These are phyloP conservation scores for Neodiprion lecontei DNA, from an alignment of 1,140 invertebrate genomes.

Conservation along the genomic window DNA sequence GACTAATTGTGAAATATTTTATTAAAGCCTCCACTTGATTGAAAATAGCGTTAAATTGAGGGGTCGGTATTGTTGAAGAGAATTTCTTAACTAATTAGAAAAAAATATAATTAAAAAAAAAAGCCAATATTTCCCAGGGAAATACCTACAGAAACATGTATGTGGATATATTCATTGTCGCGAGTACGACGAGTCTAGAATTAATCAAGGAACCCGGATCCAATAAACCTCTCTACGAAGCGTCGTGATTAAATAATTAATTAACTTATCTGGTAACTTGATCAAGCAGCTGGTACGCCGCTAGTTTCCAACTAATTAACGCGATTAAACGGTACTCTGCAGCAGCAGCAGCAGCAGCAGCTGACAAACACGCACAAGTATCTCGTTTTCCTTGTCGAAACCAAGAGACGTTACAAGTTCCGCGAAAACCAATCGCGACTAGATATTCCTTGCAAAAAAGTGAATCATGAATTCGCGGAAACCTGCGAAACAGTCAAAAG, in stretches of 20 bases:
- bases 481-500: background rate
- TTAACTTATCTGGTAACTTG: background rate
- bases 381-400: too few species aligned
- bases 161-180: too few species aligned
- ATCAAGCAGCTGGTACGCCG: background rate
- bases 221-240: background rate
- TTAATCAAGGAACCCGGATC: background rate
- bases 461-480: too few species aligned
- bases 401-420: too few species aligned
- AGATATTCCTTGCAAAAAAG: too few species aligned
- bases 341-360: too few species aligned
- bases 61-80: too few species aligned
- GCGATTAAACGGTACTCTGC: background rate
- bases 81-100: background rate
- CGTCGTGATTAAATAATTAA: constrained; percentile 1
- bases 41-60: too few species aligned
- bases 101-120: background rate
- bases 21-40: too few species aligned
- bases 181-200: background rate
- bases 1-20: too few species aligned
- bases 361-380: too few species aligned
- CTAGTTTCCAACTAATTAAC: constrained; percentile 5
- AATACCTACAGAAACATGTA: background rate
- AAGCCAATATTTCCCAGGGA: background rate
- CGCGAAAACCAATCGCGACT: too few species aligned